These are phyloP conservation scores for Morone saxatilis DNA, from an alignment of 2,113 vertebrate species.

Conservation along the genomic window DNA sequence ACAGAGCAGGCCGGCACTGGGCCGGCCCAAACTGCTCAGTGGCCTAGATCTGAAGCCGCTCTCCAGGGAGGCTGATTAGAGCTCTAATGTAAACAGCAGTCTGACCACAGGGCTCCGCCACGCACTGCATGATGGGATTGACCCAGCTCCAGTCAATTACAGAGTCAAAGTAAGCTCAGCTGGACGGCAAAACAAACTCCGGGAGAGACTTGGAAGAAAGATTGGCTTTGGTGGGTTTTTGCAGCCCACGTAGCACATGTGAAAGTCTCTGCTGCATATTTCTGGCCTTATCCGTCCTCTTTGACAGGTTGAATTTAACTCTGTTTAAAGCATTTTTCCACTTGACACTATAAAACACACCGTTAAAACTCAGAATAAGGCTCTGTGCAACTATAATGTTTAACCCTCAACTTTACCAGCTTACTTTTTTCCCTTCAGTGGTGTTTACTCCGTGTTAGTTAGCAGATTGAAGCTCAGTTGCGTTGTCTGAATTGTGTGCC, in stretches of 20 bases:
- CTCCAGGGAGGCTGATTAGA: constrained; percentile 84
- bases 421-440: not conserved
- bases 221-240: constrained; percentile 37
- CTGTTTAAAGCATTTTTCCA: constrained; percentile 20
- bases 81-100: constrained; percentile 84
- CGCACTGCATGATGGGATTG: constrained; percentile 81
- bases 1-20: constrained; percentile 52
- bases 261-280: constrained; percentile 35
- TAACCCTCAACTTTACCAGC: not conserved
- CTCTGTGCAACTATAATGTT: not conserved
- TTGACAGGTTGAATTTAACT: constrained; percentile 29
- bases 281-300: not conserved
- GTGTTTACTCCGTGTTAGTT: not conserved
- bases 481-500: not conserved
- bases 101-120: constrained; percentile 78
- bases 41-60: constrained; percentile 78
- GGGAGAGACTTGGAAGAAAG: constrained; percentile 39
- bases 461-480: not conserved
- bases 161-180: constrained; percentile 71
- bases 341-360: constrained; percentile 24
- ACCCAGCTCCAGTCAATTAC: constrained; percentile 75
- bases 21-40: constrained; percentile 68
- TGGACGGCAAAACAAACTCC: constrained; percentile 69
- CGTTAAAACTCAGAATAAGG: constrained; percentile 12
- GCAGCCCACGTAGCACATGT: constrained; percentile 42